Percentiles rank a stretch among this genome's conserved stretches.
Evolutionary conservation across 2,888 invertebrate genomes (phyloP).

Genomic region (Euclidia mi): DNA sequence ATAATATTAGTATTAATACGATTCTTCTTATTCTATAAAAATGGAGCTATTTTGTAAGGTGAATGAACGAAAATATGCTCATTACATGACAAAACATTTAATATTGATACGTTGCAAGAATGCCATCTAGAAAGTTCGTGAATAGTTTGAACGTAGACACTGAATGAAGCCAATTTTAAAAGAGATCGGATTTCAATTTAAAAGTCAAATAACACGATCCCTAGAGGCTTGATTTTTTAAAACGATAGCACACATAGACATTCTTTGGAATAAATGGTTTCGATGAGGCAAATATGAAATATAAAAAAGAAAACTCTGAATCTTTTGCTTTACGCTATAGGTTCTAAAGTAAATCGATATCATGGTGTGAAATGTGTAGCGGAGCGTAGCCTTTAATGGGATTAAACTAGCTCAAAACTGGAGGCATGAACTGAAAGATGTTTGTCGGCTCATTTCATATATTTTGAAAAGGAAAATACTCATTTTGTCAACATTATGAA

Average conservation of each 20-base stretch:
- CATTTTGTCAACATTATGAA: too few species aligned
- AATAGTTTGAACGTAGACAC: slow-evolving; percentile 27
- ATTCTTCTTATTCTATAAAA: too few species aligned
- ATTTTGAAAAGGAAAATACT: too few species aligned
- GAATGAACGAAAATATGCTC: too few species aligned
- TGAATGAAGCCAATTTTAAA: slow-evolving; percentile 57
- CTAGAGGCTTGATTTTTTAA: slow-evolving; percentile 38
- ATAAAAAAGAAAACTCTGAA: too few species aligned
- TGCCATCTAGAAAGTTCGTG: slow-evolving; percentile 14
- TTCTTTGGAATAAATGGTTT: slow-evolving; percentile 17
- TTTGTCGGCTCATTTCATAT: neutral
- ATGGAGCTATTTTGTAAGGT: too few species aligned
- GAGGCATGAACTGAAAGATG: neutral
- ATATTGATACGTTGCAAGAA: slow-evolving; percentile 21
- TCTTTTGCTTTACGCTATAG: neutral
- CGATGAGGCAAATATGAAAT: slow-evolving; percentile 1
- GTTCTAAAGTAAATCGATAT: neutral
- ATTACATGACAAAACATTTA: too few species aligned
- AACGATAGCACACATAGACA: slow-evolving; percentile 15
- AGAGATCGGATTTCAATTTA: slow-evolving; percentile 61
- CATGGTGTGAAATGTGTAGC: neutral
- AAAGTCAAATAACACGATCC: slow-evolving; percentile 67
- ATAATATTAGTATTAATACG: too few species aligned
- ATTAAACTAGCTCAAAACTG: neutral
- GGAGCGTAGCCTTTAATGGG: neutral